Percentiles rank a stretch among this genome's conserved stretches.
phyloP scores from a whole-genome alignment of 1,140 invertebrate species.

The Dryas iulia region DNA sequence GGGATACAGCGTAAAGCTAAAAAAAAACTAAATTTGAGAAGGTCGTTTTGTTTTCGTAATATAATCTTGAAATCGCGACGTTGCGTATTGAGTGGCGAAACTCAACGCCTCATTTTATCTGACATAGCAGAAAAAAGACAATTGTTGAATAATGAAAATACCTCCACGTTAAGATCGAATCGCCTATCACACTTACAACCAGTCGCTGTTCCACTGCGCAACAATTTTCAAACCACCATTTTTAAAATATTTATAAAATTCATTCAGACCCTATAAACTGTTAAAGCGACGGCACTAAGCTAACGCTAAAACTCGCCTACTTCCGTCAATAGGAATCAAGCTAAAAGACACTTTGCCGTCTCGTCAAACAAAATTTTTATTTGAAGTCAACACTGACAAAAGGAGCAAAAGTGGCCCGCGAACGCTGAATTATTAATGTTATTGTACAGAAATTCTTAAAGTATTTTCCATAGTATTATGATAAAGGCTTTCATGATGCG shows the following conservation, averaged over 20 bases:
- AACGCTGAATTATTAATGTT: slow-evolving; percentile 59
- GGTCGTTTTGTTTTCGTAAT: no score
- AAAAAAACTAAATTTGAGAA: no score
- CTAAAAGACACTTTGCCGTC: slow-evolving; percentile 41
- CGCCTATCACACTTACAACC: neutral
- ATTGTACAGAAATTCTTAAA: slow-evolving; percentile 48
- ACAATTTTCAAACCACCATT: no score
- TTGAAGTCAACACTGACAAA: slow-evolving; percentile 42
- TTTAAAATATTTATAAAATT: no score
- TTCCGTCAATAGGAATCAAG: slow-evolving; percentile 27
- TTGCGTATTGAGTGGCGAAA: no score
- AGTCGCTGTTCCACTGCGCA: neutral
- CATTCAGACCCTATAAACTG: neutral
- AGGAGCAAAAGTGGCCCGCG: slow-evolving; percentile 48
- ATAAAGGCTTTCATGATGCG: no score
- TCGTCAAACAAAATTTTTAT: slow-evolving; percentile 59
- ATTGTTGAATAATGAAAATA: no score
- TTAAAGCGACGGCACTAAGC: neutral
- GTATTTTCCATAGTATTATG: slow-evolving; percentile 51
- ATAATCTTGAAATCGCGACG: no score
- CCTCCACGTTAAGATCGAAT: no score
- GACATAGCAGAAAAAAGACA: no score
- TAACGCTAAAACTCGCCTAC: neutral
- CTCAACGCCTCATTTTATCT: no score
- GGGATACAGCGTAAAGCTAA: no score